A percentile compares a stretch with the other conserved stretches of the same genome.
These are phyloP conservation scores for Choreutis nemorana DNA, from an alignment of 2,888 invertebrate species.

Conservation along the genomic window DNA sequence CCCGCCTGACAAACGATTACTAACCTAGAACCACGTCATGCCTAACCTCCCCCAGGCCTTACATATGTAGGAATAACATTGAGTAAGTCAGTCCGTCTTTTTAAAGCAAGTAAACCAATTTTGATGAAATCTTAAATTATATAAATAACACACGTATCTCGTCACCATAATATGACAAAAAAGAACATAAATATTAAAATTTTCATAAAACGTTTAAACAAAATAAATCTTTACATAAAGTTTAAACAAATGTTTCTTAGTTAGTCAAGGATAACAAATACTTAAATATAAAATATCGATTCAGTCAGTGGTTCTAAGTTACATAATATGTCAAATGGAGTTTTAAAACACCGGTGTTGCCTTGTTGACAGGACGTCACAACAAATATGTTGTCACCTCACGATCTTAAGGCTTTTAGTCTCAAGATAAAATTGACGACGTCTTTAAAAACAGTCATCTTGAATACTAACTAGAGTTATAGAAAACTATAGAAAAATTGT, in stretches of 20 bases:
- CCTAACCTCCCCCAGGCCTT: constrained; percentile 6
- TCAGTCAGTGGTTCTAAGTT: too few species aligned
- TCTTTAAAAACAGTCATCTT: constrained; percentile 10
- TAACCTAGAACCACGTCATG: constrained; percentile 23
- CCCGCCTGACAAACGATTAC: constrained; percentile 2
- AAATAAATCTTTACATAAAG: too few species aligned
- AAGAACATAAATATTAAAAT: too few species aligned
- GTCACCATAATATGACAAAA: too few species aligned
- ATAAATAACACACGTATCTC: too few species aligned
- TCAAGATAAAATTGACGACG: neutral
- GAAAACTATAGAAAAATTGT: neutral
- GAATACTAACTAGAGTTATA: constrained; percentile 1
- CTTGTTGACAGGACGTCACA: constrained; percentile 27
- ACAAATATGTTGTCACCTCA: constrained; percentile 31
- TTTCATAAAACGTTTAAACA: too few species aligned
- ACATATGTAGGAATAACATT: constrained; percentile 3
- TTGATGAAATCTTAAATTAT: too few species aligned
- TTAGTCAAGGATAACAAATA: too few species aligned
- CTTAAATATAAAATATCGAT: too few species aligned
- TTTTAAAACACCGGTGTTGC: too few species aligned
- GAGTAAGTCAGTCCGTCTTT: neutral
- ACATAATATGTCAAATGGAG: too few species aligned
- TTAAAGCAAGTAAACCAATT: constrained; percentile 2
- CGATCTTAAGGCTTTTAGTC: constrained; percentile 31
- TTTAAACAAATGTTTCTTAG: too few species aligned